These are phyloP conservation scores for Cryptops parisi DNA, from an alignment of 2,888 invertebrate genomes.

Conservation along the genomic window DNA sequence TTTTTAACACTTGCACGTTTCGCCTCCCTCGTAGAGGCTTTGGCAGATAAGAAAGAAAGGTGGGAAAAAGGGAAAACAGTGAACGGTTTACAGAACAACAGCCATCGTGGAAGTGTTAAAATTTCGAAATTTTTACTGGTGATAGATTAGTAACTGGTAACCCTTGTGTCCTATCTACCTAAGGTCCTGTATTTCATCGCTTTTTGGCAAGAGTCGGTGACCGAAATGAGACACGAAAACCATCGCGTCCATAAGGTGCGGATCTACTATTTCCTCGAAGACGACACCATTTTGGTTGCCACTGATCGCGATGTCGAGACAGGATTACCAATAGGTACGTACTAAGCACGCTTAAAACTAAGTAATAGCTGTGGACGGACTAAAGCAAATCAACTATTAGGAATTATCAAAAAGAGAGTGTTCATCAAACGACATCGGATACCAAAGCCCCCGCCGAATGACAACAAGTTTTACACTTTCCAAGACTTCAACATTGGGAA, in stretches of 20 bases:
- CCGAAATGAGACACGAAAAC: constrained; percentile 51
- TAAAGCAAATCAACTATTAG: too few species aligned
- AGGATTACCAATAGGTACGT: constrained; percentile 64
- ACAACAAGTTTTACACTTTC: constrained; percentile 62
- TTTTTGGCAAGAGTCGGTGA: constrained; percentile 62
- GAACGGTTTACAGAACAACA: too few species aligned
- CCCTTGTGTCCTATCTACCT: constrained; percentile 20
- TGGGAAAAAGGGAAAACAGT: too few species aligned
- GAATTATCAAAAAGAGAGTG: neutral
- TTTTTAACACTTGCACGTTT: too few species aligned
- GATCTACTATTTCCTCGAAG: constrained; percentile 75
- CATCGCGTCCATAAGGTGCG: constrained; percentile 62
- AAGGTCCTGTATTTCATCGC: constrained; percentile 62
- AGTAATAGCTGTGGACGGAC: too few species aligned
- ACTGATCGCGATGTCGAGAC: constrained; percentile 48
- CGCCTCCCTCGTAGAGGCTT: too few species aligned
- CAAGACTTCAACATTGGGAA: constrained; percentile 74
- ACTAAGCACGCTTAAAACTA: too few species aligned
- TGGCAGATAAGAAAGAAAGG: too few species aligned
- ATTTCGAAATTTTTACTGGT: too few species aligned
- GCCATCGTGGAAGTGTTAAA: constrained; percentile 6
- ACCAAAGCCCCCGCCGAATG: constrained; percentile 54
- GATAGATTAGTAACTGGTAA: too few species aligned
- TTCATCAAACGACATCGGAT: constrained; percentile 32
- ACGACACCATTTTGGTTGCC: constrained; percentile 71